phyloP scores from a whole-genome alignment of 2,888 invertebrate species.

The Stenodema calcarata region DNA sequence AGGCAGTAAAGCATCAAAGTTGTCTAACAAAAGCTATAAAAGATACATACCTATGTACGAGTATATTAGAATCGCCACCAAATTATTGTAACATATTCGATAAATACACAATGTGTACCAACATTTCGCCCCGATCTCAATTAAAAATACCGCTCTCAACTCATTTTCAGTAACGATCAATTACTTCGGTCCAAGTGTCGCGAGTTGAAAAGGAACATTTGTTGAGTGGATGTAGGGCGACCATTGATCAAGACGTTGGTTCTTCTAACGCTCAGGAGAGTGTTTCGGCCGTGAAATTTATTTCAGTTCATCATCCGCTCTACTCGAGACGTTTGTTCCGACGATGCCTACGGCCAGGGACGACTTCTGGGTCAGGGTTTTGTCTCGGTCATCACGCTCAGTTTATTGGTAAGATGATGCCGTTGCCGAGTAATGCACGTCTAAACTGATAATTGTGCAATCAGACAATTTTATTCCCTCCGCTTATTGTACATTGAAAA shows the following conservation, averaged over 20 bases:
- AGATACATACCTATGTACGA: too few species aligned
- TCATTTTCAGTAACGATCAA: neutral
- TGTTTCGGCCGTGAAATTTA: neutral
- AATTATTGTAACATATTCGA: too few species aligned
- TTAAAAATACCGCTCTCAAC: neutral
- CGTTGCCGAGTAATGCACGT: too few species aligned
- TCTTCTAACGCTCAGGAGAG: neutral
- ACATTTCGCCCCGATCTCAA: too few species aligned
- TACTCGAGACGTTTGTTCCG: neutral
- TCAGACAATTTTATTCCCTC: too few species aligned
- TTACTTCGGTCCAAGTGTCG: neutral
- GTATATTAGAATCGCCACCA: too few species aligned
- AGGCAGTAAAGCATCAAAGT: too few species aligned
- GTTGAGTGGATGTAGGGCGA: neutral
- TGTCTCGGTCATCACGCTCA: conserved; percentile 16
- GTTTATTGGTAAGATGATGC: neutral
- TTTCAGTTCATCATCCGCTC: neutral
- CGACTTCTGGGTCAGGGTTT: conserved; percentile 28
- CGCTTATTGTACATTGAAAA: too few species aligned
- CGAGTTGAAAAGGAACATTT: neutral
- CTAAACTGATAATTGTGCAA: too few species aligned
- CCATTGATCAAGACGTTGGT: neutral
- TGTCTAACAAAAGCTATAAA: too few species aligned
- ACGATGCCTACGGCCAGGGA: conserved; percentile 20
- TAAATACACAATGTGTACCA: too few species aligned